Evolutionary conservation across 2,888 invertebrate species (phyloP).

Genomic region (Euclidia mi): DNA sequence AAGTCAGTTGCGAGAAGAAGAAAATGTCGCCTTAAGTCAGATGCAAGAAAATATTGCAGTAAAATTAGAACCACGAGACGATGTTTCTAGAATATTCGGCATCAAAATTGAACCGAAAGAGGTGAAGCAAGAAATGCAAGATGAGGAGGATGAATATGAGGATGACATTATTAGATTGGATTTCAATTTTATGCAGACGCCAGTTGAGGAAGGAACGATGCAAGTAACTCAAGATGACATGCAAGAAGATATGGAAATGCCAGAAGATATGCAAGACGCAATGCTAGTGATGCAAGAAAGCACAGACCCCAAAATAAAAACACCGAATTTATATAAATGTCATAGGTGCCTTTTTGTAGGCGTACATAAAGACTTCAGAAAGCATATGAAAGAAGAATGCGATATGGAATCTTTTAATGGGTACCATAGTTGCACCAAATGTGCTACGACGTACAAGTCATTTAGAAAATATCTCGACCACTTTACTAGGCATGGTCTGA

Average conservation of each 20-base stretch:
- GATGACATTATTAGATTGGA: slow-evolving; percentile 40
- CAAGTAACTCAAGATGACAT: slow-evolving; percentile 5
- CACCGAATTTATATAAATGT: slow-evolving; percentile 45
- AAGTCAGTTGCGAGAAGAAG: not conserved
- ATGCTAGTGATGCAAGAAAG: too few species aligned
- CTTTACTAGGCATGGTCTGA: slow-evolving; percentile 52
- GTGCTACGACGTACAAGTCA: slow-evolving; percentile 15
- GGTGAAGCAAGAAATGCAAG: slow-evolving; percentile 22
- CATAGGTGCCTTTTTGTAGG: slow-evolving; percentile 38
- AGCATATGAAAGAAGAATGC: slow-evolving; percentile 26
- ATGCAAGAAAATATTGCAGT: slow-evolving; percentile 3
- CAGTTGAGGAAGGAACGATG: not conserved
- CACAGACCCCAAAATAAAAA: too few species aligned
- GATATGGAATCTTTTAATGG: not conserved
- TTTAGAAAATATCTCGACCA: slow-evolving; percentile 57
- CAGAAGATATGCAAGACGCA: not conserved
- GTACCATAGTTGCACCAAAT: slow-evolving; percentile 52
- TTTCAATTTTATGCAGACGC: slow-evolving; percentile 3
- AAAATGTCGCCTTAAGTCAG: not conserved
- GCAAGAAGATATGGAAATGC: not conserved
- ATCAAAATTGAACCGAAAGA: slow-evolving; percentile 3
- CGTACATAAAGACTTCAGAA: slow-evolving; percentile 32
- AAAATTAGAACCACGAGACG: not conserved
- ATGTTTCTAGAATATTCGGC: slow-evolving; percentile 3
- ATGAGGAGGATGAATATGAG: slow-evolving; percentile 35